These are phyloP conservation scores for Marasmarcha lunaedactyla DNA, from an alignment of 2,888 invertebrate species.

Conservation along the genomic window DNA sequence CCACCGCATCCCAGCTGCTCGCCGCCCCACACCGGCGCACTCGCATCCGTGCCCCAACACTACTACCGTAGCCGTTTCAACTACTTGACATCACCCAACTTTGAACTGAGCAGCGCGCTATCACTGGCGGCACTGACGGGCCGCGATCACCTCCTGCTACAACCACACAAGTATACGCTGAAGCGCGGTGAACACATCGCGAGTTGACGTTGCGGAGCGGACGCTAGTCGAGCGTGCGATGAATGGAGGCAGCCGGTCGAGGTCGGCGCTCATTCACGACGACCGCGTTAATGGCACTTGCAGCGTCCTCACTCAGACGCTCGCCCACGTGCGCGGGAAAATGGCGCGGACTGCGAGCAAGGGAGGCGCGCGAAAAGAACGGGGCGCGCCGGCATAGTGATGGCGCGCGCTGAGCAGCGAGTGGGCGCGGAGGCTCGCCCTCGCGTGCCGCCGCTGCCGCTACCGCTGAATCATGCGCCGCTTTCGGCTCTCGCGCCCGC, in stretches of 20 bases:
- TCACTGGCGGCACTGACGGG: conserved; percentile 36
- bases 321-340: conserved; percentile 69
- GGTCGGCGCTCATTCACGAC: conserved; percentile 67
- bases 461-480: conserved; percentile 49
- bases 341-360: conserved; percentile 65
- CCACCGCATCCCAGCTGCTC: conserved; percentile 64
- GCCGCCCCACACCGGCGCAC: conserved; percentile 18
- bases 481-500: conserved; percentile 32
- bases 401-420: conserved; percentile 33
- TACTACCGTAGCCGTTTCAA: no score
- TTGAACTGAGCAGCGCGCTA: conserved; percentile 39
- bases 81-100: conserved; percentile 65
- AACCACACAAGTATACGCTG: conserved; percentile 62
- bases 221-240: conserved; percentile 62
- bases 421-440: conserved; percentile 34
- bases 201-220: conserved; percentile 60
- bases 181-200: conserved; percentile 46
- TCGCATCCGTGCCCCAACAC: conserved; percentile 23
- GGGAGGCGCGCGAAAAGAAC: conserved; percentile 65
- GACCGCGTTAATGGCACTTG: conserved; percentile 60
- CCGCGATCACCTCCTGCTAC: conserved; percentile 52
- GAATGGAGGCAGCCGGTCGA: conserved; percentile 60
- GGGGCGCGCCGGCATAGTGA: conserved; percentile 55
- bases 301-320: conserved; percentile 49
- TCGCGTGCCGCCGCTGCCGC: conserved; percentile 26